Evolutionary conservation across 2,888 invertebrate genomes (phyloP), one percentile per base, ranked within the genome.

Genomic region (Craniophora ligustri): DNA sequence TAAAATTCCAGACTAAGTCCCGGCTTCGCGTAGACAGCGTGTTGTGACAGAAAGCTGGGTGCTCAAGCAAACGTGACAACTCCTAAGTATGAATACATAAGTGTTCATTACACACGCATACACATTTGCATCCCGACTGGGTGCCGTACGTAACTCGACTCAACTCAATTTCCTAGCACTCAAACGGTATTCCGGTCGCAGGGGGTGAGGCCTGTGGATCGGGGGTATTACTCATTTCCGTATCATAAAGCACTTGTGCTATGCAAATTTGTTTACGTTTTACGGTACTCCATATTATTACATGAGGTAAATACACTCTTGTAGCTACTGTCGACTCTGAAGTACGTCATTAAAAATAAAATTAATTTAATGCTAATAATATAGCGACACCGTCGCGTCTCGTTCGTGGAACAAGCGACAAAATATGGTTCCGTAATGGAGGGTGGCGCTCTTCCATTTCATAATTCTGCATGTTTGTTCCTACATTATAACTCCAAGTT

Each of bases 81-180:
- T 55, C 63, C 5, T 51, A 59, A 64, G 61, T 60, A 63, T 70
- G 73, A 73, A 74, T 72, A 71, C 66, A 50, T 72, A 72, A 71
- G 56, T 65, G 67, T 71, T 76, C 72, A 80, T 80, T 80, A 79
- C 48, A 79, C 48, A 72, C 66, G 58, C 61, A 61, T 63, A 58
- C 56, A 74, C 67, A 74, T 78, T 75, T 74, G 62, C 71, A 69
- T 71, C 56, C 44, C 44, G 40, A 50, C 59, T 56, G 59, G 64
- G 66, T 64, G 67, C 60, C 67, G 71, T 72, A 76, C 69, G 73
- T 79, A 72, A 77, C 72, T 74, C 61, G 71, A 72, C 71, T 69
- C 72, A 82, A 84, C 80, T 84, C 81, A 85, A 86, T 86, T 87
- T 87, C 86, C 86, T 77, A 69, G 73, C 74, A 84, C 82, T 84